A percentile compares a stretch with the other conserved stretches of the same genome.
Conservation (phyloP, 2,113 vertebrate species). For the Eurypyga helias region DNA sequence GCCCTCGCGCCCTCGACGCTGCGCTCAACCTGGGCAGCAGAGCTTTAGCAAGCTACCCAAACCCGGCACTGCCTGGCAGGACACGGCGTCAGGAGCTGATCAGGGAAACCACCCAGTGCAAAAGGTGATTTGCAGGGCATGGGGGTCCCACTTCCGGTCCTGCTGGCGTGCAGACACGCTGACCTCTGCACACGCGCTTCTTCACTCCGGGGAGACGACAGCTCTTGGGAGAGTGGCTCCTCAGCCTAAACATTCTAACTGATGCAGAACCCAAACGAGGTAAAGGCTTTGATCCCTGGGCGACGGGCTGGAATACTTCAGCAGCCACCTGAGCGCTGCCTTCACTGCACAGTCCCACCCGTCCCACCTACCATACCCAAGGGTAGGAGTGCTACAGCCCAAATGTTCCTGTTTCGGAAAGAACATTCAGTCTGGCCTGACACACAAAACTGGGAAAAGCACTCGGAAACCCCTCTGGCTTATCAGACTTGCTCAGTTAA, state of each 20-base stretch:
- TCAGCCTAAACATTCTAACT: fast-evolving
- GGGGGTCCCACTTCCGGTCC: background rate
- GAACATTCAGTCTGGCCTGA: background rate
- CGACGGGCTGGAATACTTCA: background rate
- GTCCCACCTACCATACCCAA: fast-evolving
- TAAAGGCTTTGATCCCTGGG: background rate
- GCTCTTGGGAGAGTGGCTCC: fast-evolving
- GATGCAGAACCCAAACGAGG: background rate
- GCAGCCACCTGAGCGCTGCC: background rate
- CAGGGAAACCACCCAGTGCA: background rate
- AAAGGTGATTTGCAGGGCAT: background rate
- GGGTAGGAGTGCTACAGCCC: background rate
- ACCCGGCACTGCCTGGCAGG: background rate
- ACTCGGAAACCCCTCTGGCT: background rate
- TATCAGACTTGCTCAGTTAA: background rate
- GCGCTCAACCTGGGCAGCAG: too few relatives aligned
- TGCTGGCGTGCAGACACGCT: too few relatives aligned
- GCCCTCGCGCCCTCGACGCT: background rate
- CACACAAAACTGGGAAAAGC: background rate
- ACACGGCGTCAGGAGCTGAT: background rate
- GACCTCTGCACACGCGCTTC: background rate
- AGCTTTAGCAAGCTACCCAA: background rate
- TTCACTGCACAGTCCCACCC: background rate
- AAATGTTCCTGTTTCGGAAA: background rate
- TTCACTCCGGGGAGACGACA: background rate